A percentile compares a stretch with the other conserved stretches of the same genome.
Conservation (phyloP, 2,888 invertebrate genomes). For the Ferrisia virgata region DNA sequence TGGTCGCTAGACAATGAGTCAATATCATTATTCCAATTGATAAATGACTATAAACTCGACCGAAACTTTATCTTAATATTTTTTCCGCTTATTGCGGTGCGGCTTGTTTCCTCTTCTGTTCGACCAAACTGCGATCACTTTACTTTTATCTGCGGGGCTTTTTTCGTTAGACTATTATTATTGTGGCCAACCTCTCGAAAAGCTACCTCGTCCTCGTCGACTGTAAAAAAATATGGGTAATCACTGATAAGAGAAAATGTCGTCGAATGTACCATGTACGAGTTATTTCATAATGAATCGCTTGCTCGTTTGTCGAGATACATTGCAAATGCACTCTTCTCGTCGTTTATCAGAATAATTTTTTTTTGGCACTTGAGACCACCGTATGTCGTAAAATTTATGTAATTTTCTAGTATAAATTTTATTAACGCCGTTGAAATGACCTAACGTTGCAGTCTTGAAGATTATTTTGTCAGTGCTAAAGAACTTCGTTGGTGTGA, state of each 20-base stretch:
- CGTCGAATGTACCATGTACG: not conserved
- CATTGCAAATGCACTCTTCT: not conserved
- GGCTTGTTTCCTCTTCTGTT: not conserved
- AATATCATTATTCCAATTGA: conserved; percentile 14
- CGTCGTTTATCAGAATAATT: not conserved
- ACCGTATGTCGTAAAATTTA: not conserved
- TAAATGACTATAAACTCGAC: conserved; percentile 2
- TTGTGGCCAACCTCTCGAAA: not conserved
- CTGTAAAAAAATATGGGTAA: not conserved
- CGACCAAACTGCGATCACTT: not conserved
- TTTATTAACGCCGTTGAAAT: not conserved
- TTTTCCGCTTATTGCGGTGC: not conserved
- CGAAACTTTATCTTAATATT: not conserved
- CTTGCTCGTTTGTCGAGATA: not conserved
- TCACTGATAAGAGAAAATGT: not conserved
- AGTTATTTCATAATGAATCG: not conserved
- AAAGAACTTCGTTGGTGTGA: not conserved
- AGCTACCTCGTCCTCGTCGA: not conserved
- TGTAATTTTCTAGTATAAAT: not conserved
- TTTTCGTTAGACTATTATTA: not conserved
- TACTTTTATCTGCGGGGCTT: not conserved
- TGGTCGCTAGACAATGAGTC: conserved; percentile 3
- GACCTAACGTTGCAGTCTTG: no score
- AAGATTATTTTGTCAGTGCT: not conserved
- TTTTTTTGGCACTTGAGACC: not conserved